Base-by-base conservation (phyloP, 2,888 invertebrate species). In the Sepioteuthis lessoniana region DNA sequence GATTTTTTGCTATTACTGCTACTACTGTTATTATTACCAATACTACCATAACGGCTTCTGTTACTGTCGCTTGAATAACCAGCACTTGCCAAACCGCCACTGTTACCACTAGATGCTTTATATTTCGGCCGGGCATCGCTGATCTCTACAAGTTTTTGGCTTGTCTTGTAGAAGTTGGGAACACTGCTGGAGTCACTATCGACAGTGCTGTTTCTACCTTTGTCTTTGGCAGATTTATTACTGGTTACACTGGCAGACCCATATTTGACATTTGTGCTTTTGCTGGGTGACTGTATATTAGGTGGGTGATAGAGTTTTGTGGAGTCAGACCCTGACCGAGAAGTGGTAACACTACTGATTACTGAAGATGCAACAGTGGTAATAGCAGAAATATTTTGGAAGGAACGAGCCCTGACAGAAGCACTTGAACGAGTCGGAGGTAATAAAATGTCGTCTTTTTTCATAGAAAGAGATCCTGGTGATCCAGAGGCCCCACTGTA, bases 151-250 rank as follows among this genome's bases (percentile, higher is more conserved):
- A 92, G 92, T 46, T 92, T 92, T 46, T 92, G 46, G 42, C 21
- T 92, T 16, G 92, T 92, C 21, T 92, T 92, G 35, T 92, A 92
- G n/a, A 92, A 92, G 92, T 92, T 92, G 19, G 42, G 46, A 92
- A 92, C n/a, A 92, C 42, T 47, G 21, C 42, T 21, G 35, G 38
- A 42, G 46, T 92, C 92, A 92, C 31, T 46, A 28, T 92, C 47
- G 38, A 19, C 42, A n/a, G 47, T 31, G 92, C 47, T 92, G 31
- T 92, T 10, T 92, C 31, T 92, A 92, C 47, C 47, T n/a, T 42
- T 92, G 76, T 76, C 76, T 76, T 76, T 76, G 4, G 92, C n/a
- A 31, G 91, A 47, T 92, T 92, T 92, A 31, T 16, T 92, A n/a
- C 42, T 31, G 19, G n/a, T 42, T 21, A 25, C 31, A 46, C 35